These are phyloP conservation scores for Catamblyrhynchus diadema DNA, from an alignment of 2,797 vertebrate genomes.

Conservation along the genomic window DNA sequence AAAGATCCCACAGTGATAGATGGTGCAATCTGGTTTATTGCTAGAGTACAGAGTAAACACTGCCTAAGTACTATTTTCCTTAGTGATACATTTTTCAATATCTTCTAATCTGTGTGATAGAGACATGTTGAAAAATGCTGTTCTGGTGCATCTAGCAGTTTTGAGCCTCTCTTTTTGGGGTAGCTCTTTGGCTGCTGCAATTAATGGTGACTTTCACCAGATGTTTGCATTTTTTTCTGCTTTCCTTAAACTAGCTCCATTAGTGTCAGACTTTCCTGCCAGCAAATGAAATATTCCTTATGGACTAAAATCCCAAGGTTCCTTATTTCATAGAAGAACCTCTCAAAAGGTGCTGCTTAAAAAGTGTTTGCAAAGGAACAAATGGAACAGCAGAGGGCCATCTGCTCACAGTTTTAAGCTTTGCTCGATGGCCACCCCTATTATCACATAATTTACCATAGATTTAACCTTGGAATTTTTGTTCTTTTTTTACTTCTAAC, in stretches of 20 bases:
- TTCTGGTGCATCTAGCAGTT: not conserved
- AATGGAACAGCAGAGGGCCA: constrained; percentile 23
- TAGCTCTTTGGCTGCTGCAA: not conserved
- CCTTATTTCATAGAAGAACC: not conserved
- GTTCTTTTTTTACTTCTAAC: not conserved
- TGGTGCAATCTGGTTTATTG: not conserved
- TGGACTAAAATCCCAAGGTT: not conserved
- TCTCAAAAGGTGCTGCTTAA: not conserved
- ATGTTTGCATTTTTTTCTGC: not conserved
- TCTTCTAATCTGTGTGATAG: not conserved
- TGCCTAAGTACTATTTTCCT: not conserved
- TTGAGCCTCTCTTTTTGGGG: not conserved
- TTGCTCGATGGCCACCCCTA: accelerated
- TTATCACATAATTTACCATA: not conserved
- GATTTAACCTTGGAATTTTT: not conserved
- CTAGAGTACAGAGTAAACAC: not conserved
- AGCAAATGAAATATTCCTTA: not conserved
- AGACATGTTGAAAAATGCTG: not conserved
- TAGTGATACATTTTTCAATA: not conserved
- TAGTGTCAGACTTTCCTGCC: not conserved
- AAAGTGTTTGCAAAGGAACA: not conserved
- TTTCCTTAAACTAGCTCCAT: not conserved
- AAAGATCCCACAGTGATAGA: not conserved
- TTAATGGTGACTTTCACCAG: not conserved
- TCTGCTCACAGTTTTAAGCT: not conserved